Conservation (phyloP, 2,888 invertebrate species). For the Pheosia tremula region DNA sequence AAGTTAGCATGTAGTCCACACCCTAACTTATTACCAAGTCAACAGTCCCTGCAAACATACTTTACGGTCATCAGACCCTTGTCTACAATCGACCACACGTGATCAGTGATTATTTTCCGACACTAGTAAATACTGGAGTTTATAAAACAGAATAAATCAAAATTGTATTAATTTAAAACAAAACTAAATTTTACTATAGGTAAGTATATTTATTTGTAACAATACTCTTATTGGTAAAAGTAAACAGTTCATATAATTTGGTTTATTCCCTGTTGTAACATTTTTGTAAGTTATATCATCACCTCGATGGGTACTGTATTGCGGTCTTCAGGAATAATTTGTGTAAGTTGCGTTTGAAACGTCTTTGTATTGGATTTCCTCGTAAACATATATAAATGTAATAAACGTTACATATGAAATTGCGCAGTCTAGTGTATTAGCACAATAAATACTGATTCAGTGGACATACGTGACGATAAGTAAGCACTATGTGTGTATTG, state of each 20-base stretch:
- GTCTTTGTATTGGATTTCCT: not conserved
- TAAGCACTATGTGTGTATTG: slow-evolving; percentile 10
- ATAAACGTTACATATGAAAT: not conserved
- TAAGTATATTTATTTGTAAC: slow-evolving; percentile 14
- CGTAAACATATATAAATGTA: not conserved
- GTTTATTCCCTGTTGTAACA: slow-evolving; percentile 12
- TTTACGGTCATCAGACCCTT: too few relatives aligned
- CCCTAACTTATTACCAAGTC: too few relatives aligned
- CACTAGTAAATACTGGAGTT: too few relatives aligned
- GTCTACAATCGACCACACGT: too few relatives aligned
- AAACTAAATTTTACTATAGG: not conserved
- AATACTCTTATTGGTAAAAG: slow-evolving; percentile 34
- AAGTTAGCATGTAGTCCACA: too few relatives aligned
- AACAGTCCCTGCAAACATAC: too few relatives aligned
- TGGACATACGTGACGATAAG: not conserved
- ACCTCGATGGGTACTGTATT: not conserved
- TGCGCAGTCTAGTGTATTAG: not conserved
- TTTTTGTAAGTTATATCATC: not conserved
- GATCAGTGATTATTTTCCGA: too few relatives aligned
- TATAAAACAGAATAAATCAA: too few relatives aligned
- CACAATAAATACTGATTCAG: not conserved
- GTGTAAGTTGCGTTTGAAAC: not conserved
- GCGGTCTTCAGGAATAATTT: not conserved
- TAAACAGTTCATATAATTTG: slow-evolving; percentile 25
- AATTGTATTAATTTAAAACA: not conserved